phyloP scores from a whole-genome alignment of 2,888 invertebrate species.

The Xylocampa areola region DNA sequence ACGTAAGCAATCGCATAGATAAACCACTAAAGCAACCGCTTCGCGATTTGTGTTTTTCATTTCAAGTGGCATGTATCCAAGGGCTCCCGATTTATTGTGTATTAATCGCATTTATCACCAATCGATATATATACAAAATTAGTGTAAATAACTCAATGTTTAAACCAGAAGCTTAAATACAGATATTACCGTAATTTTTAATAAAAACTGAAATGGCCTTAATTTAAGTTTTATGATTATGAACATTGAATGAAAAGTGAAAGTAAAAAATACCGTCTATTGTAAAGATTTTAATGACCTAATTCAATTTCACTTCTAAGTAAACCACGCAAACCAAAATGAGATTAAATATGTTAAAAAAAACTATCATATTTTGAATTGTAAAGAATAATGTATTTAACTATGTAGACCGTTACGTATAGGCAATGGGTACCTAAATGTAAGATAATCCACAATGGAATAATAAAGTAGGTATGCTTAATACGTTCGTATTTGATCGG shows the following conservation, averaged over 20 bases:
- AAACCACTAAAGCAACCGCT: slow-evolving; percentile 8
- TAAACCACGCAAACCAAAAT: too few species aligned
- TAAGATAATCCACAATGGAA: not conserved
- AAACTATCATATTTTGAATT: too few species aligned
- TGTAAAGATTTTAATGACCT: slow-evolving; percentile 1
- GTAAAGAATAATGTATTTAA: too few species aligned
- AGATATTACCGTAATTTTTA: not conserved
- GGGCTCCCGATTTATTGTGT: slow-evolving; percentile 41
- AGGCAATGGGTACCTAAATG: too few species aligned
- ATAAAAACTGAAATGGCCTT: not conserved
- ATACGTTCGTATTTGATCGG: slow-evolving; percentile 12
- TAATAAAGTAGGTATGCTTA: slow-evolving; percentile 9
- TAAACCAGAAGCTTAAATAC: too few species aligned
- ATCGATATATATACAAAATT: too few species aligned
- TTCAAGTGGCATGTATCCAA: slow-evolving; percentile 47
- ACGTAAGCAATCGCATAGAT: slow-evolving; percentile 43
- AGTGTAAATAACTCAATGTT: too few species aligned
- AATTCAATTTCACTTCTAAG: not conserved
- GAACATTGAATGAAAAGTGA: too few species aligned
- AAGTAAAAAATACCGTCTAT: slow-evolving; percentile 1
- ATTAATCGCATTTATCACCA: slow-evolving; percentile 30
- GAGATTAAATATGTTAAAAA: too few species aligned
- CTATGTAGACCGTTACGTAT: too few species aligned
- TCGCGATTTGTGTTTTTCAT: slow-evolving; percentile 38
- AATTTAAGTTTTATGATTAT: not conserved